These are phyloP conservation scores for Pseudococcus viburni DNA, from an alignment of 2,888 invertebrate genomes.

Conservation along the genomic window DNA sequence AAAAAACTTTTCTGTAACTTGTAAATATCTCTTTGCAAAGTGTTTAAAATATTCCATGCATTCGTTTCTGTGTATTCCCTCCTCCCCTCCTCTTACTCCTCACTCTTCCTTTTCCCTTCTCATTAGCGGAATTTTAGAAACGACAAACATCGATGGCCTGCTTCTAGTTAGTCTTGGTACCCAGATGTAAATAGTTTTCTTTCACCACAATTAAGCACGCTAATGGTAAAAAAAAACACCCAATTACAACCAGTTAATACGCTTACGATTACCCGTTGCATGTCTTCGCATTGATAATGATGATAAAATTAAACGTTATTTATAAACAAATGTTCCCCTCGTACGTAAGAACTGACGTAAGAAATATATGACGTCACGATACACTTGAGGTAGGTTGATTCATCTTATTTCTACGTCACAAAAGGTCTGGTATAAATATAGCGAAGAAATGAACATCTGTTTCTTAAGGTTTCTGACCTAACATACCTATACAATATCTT, in stretches of 20 bases:
- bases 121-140: too few species aligned
- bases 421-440: conserved; percentile 13
- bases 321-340: not conserved
- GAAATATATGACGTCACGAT: conserved; percentile 27
- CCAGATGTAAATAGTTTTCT: too few species aligned
- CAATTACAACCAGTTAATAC: conserved; percentile 4
- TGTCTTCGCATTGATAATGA: not conserved
- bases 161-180: too few species aligned
- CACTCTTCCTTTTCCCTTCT: too few species aligned
- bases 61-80: too few species aligned
- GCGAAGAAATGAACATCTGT: conserved; percentile 57
- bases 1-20: too few species aligned
- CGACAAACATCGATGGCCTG: too few species aligned
- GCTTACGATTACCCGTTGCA: not conserved
- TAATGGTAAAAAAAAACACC: not conserved
- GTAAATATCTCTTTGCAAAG: too few species aligned
- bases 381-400: conserved; percentile 51
- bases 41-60: too few species aligned
- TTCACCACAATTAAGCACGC: not conserved
- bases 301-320: conserved; percentile 20
- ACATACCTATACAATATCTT: conserved; percentile 31
- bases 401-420: conserved; percentile 43
- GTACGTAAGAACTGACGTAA: conserved; percentile 49
- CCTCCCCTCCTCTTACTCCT: too few species aligned
- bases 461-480: conserved; percentile 66